Percentiles rank a stretch among this genome's conserved stretches.
These are phyloP conservation scores for Tylochromis polylepis DNA, from an alignment of 2,113 vertebrate genomes.

Conservation along the genomic window DNA sequence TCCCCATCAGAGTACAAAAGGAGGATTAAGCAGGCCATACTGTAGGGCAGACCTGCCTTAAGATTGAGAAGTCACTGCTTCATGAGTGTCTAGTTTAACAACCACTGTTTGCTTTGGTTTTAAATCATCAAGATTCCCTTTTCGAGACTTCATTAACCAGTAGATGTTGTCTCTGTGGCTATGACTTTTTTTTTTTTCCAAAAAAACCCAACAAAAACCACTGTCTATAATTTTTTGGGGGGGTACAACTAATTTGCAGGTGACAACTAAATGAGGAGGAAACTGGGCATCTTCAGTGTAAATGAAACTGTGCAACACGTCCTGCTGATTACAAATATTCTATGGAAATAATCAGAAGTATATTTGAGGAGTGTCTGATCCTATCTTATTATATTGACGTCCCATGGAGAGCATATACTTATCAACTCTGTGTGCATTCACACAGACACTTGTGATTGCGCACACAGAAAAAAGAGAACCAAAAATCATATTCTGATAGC, in stretches of 20 bases:
- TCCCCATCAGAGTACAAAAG: no score
- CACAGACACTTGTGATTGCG: no score
- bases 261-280: no score
- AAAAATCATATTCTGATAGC: not conserved
- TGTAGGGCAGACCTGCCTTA: no score
- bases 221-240: not conserved
- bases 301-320: not conserved
- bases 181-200: no score
- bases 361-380: not conserved
- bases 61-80: no score
- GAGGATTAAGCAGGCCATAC: no score
- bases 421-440: not conserved
- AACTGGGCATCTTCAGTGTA: not conserved
- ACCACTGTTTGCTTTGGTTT: no score
- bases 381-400: not conserved
- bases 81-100: no score
- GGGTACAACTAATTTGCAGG: not conserved
- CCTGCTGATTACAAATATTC: not conserved
- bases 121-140: no score
- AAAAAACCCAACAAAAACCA: no score
- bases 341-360: not conserved
- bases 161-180: not conserved
- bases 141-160: not conserved
- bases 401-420: not conserved
- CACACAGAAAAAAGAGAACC: no score